phyloP scores from a whole-genome alignment of 92 coral and sea anemone genomes.

The Phymanthus crucifer region DNA sequence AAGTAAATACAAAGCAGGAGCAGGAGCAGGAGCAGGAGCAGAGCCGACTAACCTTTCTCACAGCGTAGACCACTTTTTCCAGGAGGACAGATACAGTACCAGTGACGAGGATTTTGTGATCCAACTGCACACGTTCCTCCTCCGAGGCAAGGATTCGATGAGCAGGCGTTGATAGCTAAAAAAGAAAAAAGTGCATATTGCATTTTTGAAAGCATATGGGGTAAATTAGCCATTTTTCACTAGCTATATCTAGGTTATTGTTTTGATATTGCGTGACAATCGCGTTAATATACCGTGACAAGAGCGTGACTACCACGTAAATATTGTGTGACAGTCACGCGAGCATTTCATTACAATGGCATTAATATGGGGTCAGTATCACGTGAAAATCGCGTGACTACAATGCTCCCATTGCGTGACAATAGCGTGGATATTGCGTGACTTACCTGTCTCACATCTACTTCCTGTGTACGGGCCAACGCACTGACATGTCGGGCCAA shows the following conservation, averaged over 20 bases:
- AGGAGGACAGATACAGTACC: conserved; percentile 11
- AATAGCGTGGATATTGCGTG: not conserved
- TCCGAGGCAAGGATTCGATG: conserved; percentile 5
- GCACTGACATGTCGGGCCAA: not conserved
- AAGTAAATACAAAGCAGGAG: not conserved
- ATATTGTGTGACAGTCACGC: too few relatives aligned
- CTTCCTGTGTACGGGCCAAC: not conserved
- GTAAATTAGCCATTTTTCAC: too few relatives aligned
- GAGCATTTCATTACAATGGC: too few relatives aligned
- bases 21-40: not conserved
- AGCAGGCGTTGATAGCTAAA: not conserved
- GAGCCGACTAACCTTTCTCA: conserved; percentile 9
- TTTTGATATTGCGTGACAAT: too few relatives aligned
- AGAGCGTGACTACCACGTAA: too few relatives aligned
- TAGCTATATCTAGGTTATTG: too few relatives aligned
- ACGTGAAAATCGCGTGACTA: not conserved
- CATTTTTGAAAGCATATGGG: not conserved
- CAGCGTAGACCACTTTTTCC: conserved; percentile 8
- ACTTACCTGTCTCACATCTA: not conserved
- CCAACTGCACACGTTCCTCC: conserved; percentile 26
- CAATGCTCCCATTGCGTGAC: not conserved
- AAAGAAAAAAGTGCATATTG: not conserved
- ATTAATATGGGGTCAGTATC: not conserved
- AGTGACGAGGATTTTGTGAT: not conserved
- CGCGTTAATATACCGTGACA: too few relatives aligned